Percentiles rank a stretch among this genome's conserved stretches.
These are phyloP conservation scores for Caenorhabditis uteleia DNA, from an alignment of 2,888 invertebrate genomes.

Conservation along the genomic window DNA sequence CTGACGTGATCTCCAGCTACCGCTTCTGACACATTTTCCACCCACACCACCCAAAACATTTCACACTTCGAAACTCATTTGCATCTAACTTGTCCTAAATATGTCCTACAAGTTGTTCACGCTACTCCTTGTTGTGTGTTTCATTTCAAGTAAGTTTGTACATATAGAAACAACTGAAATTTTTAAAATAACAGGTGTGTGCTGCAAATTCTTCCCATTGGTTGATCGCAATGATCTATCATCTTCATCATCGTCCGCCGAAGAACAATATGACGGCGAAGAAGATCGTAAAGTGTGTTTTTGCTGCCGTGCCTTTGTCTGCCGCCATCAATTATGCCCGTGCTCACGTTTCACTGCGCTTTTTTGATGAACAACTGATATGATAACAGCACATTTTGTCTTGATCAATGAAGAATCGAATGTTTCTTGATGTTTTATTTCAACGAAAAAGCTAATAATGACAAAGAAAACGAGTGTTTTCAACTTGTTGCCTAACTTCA, in stretches of 20 bases:
- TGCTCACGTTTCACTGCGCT: conserved; percentile 50
- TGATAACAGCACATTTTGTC: too few species aligned
- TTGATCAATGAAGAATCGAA: too few species aligned
- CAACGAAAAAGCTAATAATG: too few species aligned
- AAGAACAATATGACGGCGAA: conserved; percentile 17
- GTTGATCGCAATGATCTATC: conserved; percentile 10
- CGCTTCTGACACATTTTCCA: too few species aligned
- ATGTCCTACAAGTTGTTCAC: conserved; percentile 16
- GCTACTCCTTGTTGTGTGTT: conserved; percentile 12
- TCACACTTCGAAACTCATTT: neutral
- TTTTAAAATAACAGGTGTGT: conserved; percentile 4
- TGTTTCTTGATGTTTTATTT: too few species aligned
- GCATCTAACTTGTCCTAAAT: neutral
- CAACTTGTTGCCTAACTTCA: too few species aligned
- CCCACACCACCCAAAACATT: too few species aligned
- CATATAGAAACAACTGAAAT: neutral
- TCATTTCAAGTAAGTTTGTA: conserved; percentile 15
- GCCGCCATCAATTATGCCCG: conserved; percentile 55
- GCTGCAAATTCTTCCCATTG: conserved; percentile 16
- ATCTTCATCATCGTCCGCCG: too few species aligned
- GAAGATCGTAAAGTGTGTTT: conserved; percentile 47
- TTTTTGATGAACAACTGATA: conserved; percentile 25
- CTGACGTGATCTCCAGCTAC: too few species aligned
- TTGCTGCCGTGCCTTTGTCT: conserved; percentile 54
- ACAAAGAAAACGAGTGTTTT: too few species aligned